phyloP scores from a whole-genome alignment of 2,888 invertebrate genomes.

The Caenorhabditis sulstoni region DNA sequence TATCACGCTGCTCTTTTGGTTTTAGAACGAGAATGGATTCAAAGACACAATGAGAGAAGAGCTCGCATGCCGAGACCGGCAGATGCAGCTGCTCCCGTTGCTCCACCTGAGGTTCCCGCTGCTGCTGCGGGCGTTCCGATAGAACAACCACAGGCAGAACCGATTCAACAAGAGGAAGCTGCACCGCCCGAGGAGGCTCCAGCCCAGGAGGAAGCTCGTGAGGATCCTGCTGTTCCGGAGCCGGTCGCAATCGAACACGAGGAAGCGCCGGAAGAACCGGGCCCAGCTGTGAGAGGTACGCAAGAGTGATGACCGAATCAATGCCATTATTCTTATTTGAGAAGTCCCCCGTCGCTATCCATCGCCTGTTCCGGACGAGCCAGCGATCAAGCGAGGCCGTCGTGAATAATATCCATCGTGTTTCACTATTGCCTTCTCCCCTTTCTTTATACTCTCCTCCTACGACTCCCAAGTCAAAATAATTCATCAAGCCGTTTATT shows the following conservation, averaged over 20 bases:
- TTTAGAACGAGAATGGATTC: constrained; percentile 29
- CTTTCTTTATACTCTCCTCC: neutral
- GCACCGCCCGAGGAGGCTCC: neutral
- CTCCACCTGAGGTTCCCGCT: neutral
- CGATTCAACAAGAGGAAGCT: constrained; percentile 2
- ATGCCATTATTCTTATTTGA: neutral
- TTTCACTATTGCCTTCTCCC: too few relatives aligned
- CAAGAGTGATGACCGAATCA: neutral
- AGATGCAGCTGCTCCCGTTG: neutral
- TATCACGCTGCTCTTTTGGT: constrained; percentile 8
- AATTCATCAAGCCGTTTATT: neutral
- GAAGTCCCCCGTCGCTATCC: neutral
- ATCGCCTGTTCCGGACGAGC: neutral
- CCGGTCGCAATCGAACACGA: too few relatives aligned
- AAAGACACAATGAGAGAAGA: constrained; percentile 14
- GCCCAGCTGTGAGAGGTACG: neutral
- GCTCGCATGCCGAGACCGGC: constrained; percentile 9
- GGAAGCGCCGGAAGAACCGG: constrained; percentile 19
- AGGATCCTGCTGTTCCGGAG: neutral
- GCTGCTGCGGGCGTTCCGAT: neutral
- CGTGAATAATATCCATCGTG: neutral
- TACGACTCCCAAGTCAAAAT: neutral
- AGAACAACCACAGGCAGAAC: neutral
- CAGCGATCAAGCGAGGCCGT: neutral
- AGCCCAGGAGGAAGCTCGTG: neutral